phyloP scores from a whole-genome alignment of 64 coral and sea anemone genomes.

The Stylophora pistillata region DNA sequence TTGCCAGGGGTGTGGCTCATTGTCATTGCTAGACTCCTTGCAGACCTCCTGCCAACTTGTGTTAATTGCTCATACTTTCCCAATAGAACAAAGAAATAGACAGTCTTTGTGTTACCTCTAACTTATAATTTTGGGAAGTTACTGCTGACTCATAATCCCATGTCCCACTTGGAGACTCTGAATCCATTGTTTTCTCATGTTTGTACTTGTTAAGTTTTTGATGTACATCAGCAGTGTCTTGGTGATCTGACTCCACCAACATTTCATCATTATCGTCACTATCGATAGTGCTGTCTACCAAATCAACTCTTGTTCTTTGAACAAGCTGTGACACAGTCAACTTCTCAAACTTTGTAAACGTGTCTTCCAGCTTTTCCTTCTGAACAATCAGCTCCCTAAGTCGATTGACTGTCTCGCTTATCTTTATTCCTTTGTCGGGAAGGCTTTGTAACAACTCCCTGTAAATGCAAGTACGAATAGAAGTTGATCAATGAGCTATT shows the following conservation, averaged over 20 bases:
- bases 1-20: too few species aligned
- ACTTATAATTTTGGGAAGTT: constrained; percentile 4
- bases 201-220: neutral
- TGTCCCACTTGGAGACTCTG: neutral
- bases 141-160: constrained; percentile 53
- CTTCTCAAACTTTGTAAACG: constrained; percentile 24
- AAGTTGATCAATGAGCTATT: neutral
- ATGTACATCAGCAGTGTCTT: neutral
- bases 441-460: constrained; percentile 54
- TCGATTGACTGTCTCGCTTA: constrained; percentile 28
- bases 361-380: constrained; percentile 25
- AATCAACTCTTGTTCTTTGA: constrained; percentile 9
- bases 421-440: constrained; percentile 58
- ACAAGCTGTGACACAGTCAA: constrained; percentile 31
- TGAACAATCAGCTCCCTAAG: constrained; percentile 32
- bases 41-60: too few species aligned
- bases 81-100: neutral
- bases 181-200: neutral
- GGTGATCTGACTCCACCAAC: neutral
- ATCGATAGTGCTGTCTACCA: constrained; percentile 49
- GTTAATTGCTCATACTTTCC: too few species aligned
- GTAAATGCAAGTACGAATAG: neutral
- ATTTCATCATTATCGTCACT: constrained; percentile 37
- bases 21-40: too few species aligned
- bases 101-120: constrained; percentile 28